Evolutionary conservation across 2,113 vertebrate genomes (phyloP).

Genomic region (Carassius carassius): DNA sequence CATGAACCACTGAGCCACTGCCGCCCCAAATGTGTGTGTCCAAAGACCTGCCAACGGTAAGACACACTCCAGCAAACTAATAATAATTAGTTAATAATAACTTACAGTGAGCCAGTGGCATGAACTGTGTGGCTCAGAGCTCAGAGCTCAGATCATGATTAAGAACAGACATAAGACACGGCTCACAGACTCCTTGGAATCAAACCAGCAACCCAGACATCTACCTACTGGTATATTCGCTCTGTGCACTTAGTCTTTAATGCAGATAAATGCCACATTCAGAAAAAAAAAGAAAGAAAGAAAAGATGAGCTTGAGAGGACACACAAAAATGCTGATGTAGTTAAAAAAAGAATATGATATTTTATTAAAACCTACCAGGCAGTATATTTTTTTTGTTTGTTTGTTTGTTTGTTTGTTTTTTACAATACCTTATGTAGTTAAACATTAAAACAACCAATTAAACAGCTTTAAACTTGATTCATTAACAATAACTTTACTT

Average conservation of each 20-base stretch:
- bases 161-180: background rate
- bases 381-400: background rate
- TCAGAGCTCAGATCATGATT: constrained; percentile 15
- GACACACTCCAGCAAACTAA: constrained; percentile 1
- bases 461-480: background rate
- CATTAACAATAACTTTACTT: background rate
- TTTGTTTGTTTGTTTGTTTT: too few relatives aligned
- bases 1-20: too few relatives aligned
- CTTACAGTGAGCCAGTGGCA: background rate
- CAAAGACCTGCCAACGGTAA: constrained; percentile 73
- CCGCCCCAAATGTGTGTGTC: constrained; percentile 79
- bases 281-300: background rate
- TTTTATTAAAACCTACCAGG: background rate
- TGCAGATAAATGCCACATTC: background rate
- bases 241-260: background rate
- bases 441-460: background rate
- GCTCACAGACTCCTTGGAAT: constrained; percentile 21
- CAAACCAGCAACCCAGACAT: constrained; percentile 14
- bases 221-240: background rate
- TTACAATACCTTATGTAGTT: background rate
- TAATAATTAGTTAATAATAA: too few relatives aligned
- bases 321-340: background rate
- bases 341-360: background rate
- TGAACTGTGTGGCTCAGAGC: background rate
- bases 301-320: background rate